Conservation (phyloP, 2,113 vertebrate genomes). For the Scartelaos histophorus region DNA sequence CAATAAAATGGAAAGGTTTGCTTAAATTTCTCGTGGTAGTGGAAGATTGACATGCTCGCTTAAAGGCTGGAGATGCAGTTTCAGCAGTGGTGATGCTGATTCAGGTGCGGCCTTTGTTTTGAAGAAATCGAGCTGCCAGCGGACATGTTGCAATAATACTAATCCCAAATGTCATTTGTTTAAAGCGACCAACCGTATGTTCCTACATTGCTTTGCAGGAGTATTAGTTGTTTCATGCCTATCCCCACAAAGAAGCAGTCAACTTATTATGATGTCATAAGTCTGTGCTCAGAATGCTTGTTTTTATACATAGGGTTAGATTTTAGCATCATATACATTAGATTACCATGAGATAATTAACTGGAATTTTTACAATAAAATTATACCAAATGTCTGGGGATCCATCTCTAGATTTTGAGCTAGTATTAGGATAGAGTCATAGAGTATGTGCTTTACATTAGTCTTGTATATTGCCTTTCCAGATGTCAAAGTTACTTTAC, state of each 20-base stretch:
- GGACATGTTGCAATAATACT: slow-evolving; percentile 12
- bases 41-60: slow-evolving; percentile 33
- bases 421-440: too few species aligned
- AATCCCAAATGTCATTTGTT: slow-evolving; percentile 10
- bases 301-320: not conserved
- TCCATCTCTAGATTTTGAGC: not conserved
- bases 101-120: slow-evolving; percentile 25
- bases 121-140: slow-evolving; percentile 13
- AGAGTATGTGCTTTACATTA: too few species aligned
- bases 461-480: too few species aligned
- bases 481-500: too few species aligned
- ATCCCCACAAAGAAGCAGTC: not conserved
- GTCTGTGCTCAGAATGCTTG: not conserved
- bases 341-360: too few species aligned
- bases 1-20: slow-evolving; percentile 31
- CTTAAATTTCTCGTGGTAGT: slow-evolving; percentile 33
- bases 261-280: not conserved
- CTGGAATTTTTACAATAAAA: too few species aligned
- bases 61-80: slow-evolving; percentile 31
- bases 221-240: not conserved
- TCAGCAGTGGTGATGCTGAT: slow-evolving; percentile 18
- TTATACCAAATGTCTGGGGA: not conserved
- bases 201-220: not conserved
- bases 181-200: not conserved
- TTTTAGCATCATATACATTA: too few species aligned